phyloP scores from a whole-genome alignment of 2,888 invertebrate genomes.

The Azorinus chamasolen region DNA sequence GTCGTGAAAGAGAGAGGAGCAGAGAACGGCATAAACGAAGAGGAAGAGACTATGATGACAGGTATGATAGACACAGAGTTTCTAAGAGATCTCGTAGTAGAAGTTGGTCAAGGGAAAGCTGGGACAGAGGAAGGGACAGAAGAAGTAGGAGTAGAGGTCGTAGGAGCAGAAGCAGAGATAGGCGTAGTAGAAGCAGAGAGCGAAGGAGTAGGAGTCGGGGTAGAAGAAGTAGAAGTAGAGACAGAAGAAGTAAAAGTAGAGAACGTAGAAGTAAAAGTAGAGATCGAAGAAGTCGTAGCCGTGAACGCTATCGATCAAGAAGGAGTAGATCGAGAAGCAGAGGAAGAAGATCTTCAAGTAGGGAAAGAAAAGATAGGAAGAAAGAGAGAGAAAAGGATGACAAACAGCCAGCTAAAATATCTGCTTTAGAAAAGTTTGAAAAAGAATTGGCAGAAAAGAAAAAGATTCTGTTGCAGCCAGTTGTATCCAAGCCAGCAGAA shows the following conservation, averaged over 20 bases:
- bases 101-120: slow-evolving; percentile 41
- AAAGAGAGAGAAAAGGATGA: slow-evolving; percentile 16
- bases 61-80: slow-evolving; percentile 20
- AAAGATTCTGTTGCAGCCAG: slow-evolving; percentile 37
- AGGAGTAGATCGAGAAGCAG: slow-evolving; percentile 31
- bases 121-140: slow-evolving; percentile 7
- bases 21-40: slow-evolving; percentile 43
- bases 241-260: slow-evolving; percentile 32
- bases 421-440: slow-evolving; percentile 63
- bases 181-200: slow-evolving; percentile 44
- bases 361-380: slow-evolving; percentile 33
- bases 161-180: slow-evolving; percentile 43
- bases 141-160: slow-evolving; percentile 34
- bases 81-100: slow-evolving; percentile 39
- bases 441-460: slow-evolving; percentile 63
- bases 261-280: slow-evolving; percentile 30
- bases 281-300: slow-evolving; percentile 40
- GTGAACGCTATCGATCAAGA: slow-evolving; percentile 27
- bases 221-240: slow-evolving; percentile 42
- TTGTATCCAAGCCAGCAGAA: slow-evolving; percentile 27
- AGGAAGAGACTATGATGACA: slow-evolving; percentile 38
- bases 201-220: slow-evolving; percentile 40
- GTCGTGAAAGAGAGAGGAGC: slow-evolving; percentile 49
- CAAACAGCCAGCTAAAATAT: slow-evolving; percentile 43
- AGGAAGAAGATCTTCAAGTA: slow-evolving; percentile 22